Conservation (phyloP, 1,140 invertebrate species). For the Drosophila yakuba region DNA sequence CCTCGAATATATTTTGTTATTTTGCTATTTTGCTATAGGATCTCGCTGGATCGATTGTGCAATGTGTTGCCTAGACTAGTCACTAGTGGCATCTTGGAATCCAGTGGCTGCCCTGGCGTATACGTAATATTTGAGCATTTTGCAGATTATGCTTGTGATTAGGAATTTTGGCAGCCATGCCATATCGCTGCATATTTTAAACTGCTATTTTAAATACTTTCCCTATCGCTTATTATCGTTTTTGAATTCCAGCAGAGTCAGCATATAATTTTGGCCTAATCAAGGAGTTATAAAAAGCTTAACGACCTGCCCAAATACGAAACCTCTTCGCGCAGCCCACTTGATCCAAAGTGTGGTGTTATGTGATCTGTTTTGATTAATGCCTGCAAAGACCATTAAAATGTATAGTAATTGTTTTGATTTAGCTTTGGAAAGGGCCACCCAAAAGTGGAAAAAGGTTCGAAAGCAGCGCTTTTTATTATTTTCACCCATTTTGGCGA, state of each 20-base stretch:
- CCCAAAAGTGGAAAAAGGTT: conserved; percentile 33
- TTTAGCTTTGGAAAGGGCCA: conserved; percentile 43
- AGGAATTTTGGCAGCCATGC: too few species aligned
- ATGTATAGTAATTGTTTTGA: conserved; percentile 37
- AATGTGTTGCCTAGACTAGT: conserved; percentile 11
- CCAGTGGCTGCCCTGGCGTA: neutral
- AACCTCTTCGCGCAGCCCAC: conserved; percentile 10
- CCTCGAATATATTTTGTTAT: conserved; percentile 9
- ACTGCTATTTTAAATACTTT: neutral
- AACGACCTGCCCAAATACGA: neutral
- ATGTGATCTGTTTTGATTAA: conserved; percentile 28
- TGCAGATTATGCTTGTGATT: too few species aligned
- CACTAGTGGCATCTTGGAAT: conserved; percentile 4
- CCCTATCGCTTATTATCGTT: neutral
- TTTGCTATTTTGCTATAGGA: conserved; percentile 22
- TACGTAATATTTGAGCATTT: too few species aligned
- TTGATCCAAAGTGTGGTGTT: conserved; percentile 11
- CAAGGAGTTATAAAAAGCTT: neutral
- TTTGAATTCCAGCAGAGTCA: neutral
- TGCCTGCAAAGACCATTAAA: conserved; percentile 36
- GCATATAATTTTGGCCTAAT: neutral
- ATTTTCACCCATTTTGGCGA: conserved; percentile 47
- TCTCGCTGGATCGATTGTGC: conserved; percentile 21
- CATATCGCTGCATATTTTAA: too few species aligned
- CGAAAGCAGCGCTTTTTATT: conserved; percentile 52